Percentiles rank a stretch among this genome's conserved stretches.
These are phyloP conservation scores for Drosophila mayaguana DNA, from an alignment of 2,888 invertebrate species.

Conservation along the genomic window DNA sequence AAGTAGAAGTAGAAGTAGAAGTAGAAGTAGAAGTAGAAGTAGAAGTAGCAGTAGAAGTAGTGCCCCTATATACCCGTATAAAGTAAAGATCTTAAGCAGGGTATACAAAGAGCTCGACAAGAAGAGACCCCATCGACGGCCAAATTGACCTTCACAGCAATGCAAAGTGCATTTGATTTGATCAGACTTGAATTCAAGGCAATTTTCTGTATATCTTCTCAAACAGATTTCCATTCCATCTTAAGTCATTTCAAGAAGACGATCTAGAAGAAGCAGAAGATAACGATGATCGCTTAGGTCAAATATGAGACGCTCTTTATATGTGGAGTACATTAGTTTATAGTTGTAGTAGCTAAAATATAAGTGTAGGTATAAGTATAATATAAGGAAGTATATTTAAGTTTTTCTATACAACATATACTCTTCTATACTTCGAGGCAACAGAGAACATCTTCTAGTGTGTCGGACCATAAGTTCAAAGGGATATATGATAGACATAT, in stretches of 20 bases:
- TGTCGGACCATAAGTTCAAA: not conserved
- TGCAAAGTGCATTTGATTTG: constrained; percentile 5
- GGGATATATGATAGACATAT: not conserved
- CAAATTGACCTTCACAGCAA: constrained; percentile 1
- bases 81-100: not conserved
- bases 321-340: not conserved
- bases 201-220: not conserved
- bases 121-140: not conserved
- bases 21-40: too few species aligned
- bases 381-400: not conserved
- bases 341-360: too few species aligned
- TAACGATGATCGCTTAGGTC: not conserved
- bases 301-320: not conserved
- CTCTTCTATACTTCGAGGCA: not conserved
- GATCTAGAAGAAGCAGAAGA: not conserved
- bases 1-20: too few species aligned
- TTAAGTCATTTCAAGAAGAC: not conserved
- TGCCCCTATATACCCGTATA: not conserved
- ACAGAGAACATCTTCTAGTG: not conserved
- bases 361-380: not conserved
- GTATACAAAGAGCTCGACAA: constrained; percentile 1
- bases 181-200: constrained; percentile 1
- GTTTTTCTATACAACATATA: not conserved
- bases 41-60: too few species aligned
- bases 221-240: not conserved